Evolutionary conservation across 2,888 invertebrate species (phyloP).

Genomic region (Cartodere bifasciata): DNA sequence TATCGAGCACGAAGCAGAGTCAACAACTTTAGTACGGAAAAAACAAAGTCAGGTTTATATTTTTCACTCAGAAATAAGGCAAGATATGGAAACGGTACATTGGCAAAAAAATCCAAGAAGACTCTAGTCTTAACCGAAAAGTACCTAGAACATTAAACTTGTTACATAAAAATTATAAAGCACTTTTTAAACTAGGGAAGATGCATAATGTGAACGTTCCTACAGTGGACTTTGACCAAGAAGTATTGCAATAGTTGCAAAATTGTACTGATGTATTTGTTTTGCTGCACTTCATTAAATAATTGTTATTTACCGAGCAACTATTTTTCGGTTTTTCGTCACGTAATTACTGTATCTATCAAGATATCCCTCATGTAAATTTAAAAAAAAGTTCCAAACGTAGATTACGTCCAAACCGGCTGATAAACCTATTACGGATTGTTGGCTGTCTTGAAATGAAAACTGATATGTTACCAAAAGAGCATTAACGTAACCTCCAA

Average conservation of each 20-base stretch:
- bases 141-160: constrained; percentile 7
- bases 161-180: too few relatives aligned
- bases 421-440: constrained; percentile 30
- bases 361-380: constrained; percentile 38
- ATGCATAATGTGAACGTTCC: too few relatives aligned
- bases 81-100: constrained; percentile 8
- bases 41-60: constrained; percentile 2
- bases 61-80: constrained; percentile 6
- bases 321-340: constrained; percentile 18
- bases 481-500: constrained; percentile 36
- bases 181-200: too few relatives aligned
- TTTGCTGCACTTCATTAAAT: constrained; percentile 5
- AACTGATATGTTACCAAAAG: constrained; percentile 39
- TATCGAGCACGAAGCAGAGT: constrained; percentile 7
- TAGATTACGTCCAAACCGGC: constrained; percentile 34
- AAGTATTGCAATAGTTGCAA: too few relatives aligned
- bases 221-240: too few relatives aligned
- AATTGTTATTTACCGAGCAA: too few relatives aligned
- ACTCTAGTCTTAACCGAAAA: constrained; percentile 6
- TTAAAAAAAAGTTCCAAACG: constrained; percentile 37
- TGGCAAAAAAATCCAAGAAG: constrained; percentile 8
- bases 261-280: background rate
- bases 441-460: constrained; percentile 35
- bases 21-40: constrained; percentile 8
- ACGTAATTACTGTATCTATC: constrained; percentile 41